These are phyloP conservation scores for Xerus rutilus DNA, from an alignment of 2,797 vertebrate species.

Conservation along the genomic window DNA sequence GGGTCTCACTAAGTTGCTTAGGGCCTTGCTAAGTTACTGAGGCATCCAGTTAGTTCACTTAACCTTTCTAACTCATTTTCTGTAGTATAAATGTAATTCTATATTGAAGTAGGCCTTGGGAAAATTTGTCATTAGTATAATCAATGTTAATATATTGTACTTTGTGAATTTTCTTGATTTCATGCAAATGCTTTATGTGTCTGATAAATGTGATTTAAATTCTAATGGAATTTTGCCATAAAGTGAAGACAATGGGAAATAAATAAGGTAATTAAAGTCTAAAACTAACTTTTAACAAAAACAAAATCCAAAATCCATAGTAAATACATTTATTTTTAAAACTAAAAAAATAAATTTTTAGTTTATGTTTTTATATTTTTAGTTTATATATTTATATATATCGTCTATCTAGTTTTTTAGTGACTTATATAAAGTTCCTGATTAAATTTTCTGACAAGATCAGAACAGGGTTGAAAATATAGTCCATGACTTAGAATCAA, in stretches of 20 bases:
- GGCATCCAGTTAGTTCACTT: background rate
- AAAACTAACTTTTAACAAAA: slow-evolving; percentile 15
- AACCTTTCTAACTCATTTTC: slow-evolving; percentile 34
- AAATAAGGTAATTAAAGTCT: background rate
- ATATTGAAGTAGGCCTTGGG: background rate
- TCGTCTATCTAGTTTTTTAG: background rate
- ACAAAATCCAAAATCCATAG: background rate
- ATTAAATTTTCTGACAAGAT: background rate
- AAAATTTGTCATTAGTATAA: slow-evolving; percentile 35
- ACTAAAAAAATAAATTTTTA: background rate
- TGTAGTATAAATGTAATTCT: background rate
- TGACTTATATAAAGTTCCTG: background rate
- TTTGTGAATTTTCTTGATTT: background rate
- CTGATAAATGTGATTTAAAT: slow-evolving; percentile 13
- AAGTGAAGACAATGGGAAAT: background rate
- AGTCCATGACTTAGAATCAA: background rate
- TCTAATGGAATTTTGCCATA: slow-evolving; percentile 2
- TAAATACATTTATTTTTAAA: slow-evolving; percentile 51
- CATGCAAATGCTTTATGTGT: background rate
- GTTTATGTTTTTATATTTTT: background rate
- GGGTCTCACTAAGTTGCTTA: too few relatives aligned
- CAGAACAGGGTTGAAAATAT: background rate
- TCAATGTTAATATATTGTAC: background rate
- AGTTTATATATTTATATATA: background rate
- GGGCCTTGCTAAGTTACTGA: too few relatives aligned